Evolutionary conservation across 2,888 invertebrate species (phyloP).

Genomic region (Ichneumoninae sp.): DNA sequence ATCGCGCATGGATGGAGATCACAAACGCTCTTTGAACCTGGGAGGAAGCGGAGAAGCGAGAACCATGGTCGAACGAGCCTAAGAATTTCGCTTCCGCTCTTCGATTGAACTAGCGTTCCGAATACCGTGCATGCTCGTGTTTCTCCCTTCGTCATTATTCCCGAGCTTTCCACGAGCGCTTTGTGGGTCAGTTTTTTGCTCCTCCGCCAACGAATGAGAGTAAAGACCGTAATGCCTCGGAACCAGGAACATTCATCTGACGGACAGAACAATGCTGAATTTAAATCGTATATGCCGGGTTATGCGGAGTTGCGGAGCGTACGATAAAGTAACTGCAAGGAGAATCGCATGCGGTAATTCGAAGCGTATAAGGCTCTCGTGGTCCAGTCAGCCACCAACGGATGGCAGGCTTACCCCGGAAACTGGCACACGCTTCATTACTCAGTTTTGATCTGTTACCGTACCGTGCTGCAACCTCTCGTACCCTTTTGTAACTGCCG

Average conservation of each 20-base stretch:
- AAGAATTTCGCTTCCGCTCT: conserved; percentile 22
- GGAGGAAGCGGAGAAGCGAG: not conserved
- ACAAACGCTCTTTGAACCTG: conserved; percentile 22
- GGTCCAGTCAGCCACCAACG: conserved; percentile 17
- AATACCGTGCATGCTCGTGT: conserved; percentile 7
- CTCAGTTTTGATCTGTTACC: conserved; percentile 24
- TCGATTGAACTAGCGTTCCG: conserved; percentile 1
- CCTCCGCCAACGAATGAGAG: not conserved
- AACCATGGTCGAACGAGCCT: not conserved
- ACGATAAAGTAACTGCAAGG: conserved; percentile 21
- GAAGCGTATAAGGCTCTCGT: conserved; percentile 3
- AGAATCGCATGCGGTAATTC: conserved; percentile 31
- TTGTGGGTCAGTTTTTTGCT: conserved; percentile 22
- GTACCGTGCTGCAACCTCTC: conserved; percentile 6
- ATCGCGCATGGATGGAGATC: conserved; percentile 14
- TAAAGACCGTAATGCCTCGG: conserved; percentile 10
- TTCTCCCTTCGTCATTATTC: conserved; percentile 37
- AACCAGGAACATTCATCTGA: conserved; percentile 24
- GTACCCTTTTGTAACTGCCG: conserved; percentile 59
- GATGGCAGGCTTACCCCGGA: conserved; percentile 19
- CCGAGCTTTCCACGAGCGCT: conserved; percentile 9
- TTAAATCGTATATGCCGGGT: conserved; percentile 9
- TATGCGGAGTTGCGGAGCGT: conserved; percentile 13
- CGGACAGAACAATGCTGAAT: conserved; percentile 36
- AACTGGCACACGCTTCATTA: conserved; percentile 44